phyloP scores from a whole-genome alignment of 1,140 invertebrate species.

The Danaus melanippus region DNA sequence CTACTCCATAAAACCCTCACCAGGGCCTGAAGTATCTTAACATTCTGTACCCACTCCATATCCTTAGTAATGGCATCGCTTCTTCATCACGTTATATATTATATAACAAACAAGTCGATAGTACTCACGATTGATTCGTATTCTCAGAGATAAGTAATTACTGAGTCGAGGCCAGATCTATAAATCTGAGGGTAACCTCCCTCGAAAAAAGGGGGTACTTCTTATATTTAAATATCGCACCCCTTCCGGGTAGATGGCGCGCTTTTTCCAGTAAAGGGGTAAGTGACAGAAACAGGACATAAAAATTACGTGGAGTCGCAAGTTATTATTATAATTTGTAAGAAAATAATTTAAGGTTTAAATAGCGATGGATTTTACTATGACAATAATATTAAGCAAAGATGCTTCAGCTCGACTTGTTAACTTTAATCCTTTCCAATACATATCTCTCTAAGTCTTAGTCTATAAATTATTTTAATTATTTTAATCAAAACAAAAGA shows the following conservation, averaged over 20 bases:
- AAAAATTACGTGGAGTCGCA: constrained; percentile 28
- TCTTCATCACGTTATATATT: no score
- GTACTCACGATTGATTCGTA: constrained; percentile 60
- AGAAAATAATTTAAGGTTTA: no score
- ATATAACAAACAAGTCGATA: no score
- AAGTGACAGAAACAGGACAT: constrained; percentile 66
- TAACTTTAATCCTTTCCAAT: constrained; percentile 1
- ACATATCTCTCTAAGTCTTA: no score
- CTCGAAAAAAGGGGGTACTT: constrained; percentile 68
- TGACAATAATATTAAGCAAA: no score
- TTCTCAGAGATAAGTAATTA: constrained; percentile 70
- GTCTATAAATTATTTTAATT: constrained; percentile 2
- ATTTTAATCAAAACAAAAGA: constrained; percentile 8
- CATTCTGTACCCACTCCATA: no score
- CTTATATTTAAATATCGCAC: constrained; percentile 72
- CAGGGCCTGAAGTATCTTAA: no score
- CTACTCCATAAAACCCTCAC: no score
- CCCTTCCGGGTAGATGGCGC: constrained; percentile 70
- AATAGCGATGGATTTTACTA: no score
- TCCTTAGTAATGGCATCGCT: no score
- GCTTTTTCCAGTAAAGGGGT: constrained; percentile 71
- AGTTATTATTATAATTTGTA: no score
- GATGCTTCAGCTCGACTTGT: neutral
- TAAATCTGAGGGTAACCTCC: constrained; percentile 61
- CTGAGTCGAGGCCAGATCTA: constrained; percentile 63